Evolutionary conservation across 2,888 invertebrate genomes (phyloP).

Genomic region (Pseudococcus jackbeardsleyi): DNA sequence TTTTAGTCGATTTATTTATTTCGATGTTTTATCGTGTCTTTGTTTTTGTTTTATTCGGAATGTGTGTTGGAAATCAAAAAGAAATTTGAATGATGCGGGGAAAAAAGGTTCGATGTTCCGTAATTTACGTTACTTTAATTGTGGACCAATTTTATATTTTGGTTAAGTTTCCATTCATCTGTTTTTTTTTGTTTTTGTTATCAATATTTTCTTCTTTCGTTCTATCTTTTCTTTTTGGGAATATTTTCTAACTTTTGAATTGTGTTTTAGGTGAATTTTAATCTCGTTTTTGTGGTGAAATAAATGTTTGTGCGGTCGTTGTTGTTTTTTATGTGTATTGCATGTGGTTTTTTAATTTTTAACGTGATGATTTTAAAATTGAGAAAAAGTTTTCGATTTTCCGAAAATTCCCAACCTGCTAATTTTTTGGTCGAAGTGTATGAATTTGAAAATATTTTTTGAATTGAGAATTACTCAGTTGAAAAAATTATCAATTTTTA

Average conservation of each 20-base stretch:
- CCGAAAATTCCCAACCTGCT: neutral
- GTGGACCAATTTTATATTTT: slow-evolving; percentile 54
- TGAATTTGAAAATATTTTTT: too few relatives aligned
- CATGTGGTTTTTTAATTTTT: neutral
- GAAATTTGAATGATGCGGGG: neutral
- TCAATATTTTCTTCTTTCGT: neutral
- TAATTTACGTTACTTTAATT: neutral
- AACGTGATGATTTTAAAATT: too few relatives aligned
- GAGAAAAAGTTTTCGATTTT: neutral
- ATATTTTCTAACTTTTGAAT: slow-evolving; percentile 35
- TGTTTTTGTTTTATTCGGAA: slow-evolving; percentile 10
- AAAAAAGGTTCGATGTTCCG: neutral
- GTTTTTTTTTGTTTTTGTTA: neutral
- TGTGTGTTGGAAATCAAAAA: neutral
- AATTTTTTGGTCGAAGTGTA: too few relatives aligned
- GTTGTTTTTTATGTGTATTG: slow-evolving; percentile 2
- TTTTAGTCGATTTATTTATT: neutral
- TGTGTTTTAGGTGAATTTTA: slow-evolving; percentile 46
- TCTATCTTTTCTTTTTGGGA: slow-evolving; percentile 19
- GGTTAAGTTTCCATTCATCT: slow-evolving; percentile 24
- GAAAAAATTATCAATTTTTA: too few relatives aligned
- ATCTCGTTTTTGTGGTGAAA: slow-evolving; percentile 6
- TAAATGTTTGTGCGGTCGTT: slow-evolving; percentile 33
- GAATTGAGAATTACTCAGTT: too few relatives aligned
- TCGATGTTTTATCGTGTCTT: neutral